Conservation (phyloP, 2,113 vertebrate species). For the Tragelaphus buxtoni region DNA sequence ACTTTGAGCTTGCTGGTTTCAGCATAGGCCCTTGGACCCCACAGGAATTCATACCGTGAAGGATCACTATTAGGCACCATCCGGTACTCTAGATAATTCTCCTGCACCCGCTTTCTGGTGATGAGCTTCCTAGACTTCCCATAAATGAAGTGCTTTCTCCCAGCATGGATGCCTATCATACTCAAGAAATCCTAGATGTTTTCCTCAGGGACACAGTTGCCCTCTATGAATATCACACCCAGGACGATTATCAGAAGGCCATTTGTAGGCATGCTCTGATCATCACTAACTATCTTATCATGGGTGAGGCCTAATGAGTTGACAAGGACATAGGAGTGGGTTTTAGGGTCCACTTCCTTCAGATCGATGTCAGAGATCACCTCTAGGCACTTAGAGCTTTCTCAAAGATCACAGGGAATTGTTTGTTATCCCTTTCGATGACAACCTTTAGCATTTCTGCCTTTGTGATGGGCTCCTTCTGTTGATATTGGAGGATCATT, state of each 20-base stretch:
- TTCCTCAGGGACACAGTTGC: too few species aligned
- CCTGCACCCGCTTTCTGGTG: too few species aligned
- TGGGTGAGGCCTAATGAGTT: conserved; percentile 24
- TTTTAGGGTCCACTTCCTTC: neutral
- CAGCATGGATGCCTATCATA: too few species aligned
- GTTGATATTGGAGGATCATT: conserved; percentile 14
- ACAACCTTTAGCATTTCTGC: neutral
- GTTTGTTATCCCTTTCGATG: neutral
- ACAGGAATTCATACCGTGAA: too few species aligned
- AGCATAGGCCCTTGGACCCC: too few species aligned
- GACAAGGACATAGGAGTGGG: neutral
- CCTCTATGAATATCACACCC: too few species aligned
- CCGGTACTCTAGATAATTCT: too few species aligned
- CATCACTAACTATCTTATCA: neutral
- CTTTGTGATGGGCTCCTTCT: neutral
- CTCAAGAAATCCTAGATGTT: too few species aligned
- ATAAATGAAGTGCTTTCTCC: too few species aligned
- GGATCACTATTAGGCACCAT: too few species aligned
- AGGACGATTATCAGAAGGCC: neutral
- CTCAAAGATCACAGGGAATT: conserved; percentile 9
- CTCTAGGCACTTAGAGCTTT: conserved; percentile 35
- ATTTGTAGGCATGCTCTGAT: neutral
- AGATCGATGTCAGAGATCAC: conserved; percentile 51
- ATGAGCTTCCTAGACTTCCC: too few species aligned
- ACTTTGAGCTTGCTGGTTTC: too few species aligned